phyloP scores from a whole-genome alignment of 2,797 vertebrate genomes.

The Sparus aurata region DNA sequence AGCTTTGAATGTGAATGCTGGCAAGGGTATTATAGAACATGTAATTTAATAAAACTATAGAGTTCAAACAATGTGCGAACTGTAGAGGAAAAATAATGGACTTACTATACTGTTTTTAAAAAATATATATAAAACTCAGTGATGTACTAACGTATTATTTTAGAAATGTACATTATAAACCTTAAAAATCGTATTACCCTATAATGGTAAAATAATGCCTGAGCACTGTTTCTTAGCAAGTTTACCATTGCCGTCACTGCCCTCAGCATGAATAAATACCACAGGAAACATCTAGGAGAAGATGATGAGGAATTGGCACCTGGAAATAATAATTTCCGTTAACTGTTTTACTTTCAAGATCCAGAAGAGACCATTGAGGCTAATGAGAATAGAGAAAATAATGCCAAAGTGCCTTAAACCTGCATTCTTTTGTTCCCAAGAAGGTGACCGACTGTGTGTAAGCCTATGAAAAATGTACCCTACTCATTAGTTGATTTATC shows the following conservation, averaged over 20 bases:
- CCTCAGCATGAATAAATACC: not conserved
- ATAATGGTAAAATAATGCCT: not conserved
- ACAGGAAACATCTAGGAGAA: not conserved
- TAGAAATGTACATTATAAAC: not conserved
- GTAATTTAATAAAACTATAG: constrained; percentile 1
- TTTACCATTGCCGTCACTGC: not conserved
- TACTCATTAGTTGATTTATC: no score
- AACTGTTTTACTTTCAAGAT: no score
- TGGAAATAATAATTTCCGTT: no score
- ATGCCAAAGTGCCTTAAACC: no score
- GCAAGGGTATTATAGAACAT: not conserved
- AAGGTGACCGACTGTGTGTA: no score
- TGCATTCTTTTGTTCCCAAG: no score
- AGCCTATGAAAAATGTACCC: no score
- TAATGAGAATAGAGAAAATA: no score
- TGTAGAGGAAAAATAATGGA: not conserved
- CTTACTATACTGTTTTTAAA: not conserved
- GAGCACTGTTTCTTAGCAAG: constrained; percentile 9
- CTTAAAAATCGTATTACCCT: not conserved
- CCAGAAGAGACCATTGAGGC: no score
- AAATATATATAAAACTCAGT: constrained; percentile 1
- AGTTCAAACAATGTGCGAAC: not conserved
- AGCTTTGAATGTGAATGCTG: constrained; percentile 8
- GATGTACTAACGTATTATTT: not conserved
- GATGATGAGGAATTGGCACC: not conserved